phyloP scores from a whole-genome alignment of 2,797 vertebrate genomes.

The Syndactyla subalaris region DNA sequence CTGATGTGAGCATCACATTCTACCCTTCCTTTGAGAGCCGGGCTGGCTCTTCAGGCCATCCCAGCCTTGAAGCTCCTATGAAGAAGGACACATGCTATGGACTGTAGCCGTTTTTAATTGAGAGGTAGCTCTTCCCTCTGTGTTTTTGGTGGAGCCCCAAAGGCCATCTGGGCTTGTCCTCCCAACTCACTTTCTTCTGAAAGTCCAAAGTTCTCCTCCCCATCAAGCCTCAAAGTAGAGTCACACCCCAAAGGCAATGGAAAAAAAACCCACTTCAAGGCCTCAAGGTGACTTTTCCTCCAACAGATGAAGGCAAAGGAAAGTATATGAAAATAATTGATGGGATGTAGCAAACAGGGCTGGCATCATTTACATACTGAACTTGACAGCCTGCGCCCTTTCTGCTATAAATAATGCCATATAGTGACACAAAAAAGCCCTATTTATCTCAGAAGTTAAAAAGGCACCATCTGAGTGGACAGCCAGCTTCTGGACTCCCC shows the following conservation, averaged over 20 bases:
- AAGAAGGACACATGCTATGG: neutral
- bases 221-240: neutral
- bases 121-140: neutral
- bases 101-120: rapidly evolving
- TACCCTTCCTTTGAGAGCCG: neutral
- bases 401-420: conserved; percentile 44
- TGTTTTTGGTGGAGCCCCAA: neutral
- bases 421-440: conserved; percentile 27
- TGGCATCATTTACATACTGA: conserved; percentile 64
- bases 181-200: neutral
- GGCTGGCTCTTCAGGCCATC: neutral
- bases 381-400: conserved; percentile 39
- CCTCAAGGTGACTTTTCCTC: conserved; percentile 63
- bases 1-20: neutral
- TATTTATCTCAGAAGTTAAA: conserved; percentile 30
- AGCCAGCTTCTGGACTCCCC: neutral
- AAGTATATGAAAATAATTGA: conserved; percentile 50
- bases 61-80: neutral
- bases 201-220: neutral
- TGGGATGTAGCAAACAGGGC: neutral
- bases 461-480: conserved; percentile 14
- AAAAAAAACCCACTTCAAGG: conserved; percentile 14
- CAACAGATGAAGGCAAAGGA: conserved; percentile 47
- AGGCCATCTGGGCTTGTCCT: neutral
- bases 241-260: neutral